Conservation (phyloP, 2,797 vertebrate genomes). For the Malacoctenus gilli region DNA sequence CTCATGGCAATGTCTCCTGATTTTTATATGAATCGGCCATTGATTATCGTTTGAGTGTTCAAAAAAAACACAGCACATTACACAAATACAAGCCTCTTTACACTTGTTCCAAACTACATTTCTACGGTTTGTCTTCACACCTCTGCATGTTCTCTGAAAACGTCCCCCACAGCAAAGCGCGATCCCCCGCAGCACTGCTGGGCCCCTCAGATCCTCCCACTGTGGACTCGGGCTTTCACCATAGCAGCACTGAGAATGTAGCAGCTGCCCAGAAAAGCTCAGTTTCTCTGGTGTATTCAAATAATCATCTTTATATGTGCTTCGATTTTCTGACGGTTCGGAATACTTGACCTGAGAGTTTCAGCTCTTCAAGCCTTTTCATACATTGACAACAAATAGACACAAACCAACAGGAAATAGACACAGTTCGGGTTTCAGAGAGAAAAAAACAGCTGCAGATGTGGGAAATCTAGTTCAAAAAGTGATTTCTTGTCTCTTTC, state of each 20-base stretch:
- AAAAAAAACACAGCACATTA: conserved; percentile 1
- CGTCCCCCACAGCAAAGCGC: conserved; percentile 39
- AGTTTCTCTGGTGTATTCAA: conserved; percentile 30
- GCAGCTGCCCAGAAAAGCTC: conserved; percentile 13
- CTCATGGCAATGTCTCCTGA: neutral
- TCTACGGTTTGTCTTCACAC: conserved; percentile 45
- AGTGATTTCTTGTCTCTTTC: conserved; percentile 1
- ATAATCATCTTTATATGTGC: conserved; percentile 5
- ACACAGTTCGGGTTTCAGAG: conserved; percentile 12
- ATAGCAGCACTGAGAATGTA: conserved; percentile 15
- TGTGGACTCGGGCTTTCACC: conserved; percentile 29
- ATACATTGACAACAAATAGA: neutral
- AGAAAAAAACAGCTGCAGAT: neutral
- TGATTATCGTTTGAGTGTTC: conserved; percentile 8
- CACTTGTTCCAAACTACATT: conserved; percentile 38
- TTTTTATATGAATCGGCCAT: too few species aligned
- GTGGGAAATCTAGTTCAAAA: neutral
- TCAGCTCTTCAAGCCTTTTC: neutral
- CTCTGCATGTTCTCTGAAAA: conserved; percentile 53
- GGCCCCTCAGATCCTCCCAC: conserved; percentile 67
- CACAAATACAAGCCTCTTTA: conserved; percentile 17
- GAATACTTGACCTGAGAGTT: conserved; percentile 18
- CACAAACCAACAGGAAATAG: neutral
- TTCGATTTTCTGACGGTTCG: conserved; percentile 5
- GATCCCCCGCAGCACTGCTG: conserved; percentile 41